Conservation (phyloP, 2,888 invertebrate genomes). For the Automeris io region DNA sequence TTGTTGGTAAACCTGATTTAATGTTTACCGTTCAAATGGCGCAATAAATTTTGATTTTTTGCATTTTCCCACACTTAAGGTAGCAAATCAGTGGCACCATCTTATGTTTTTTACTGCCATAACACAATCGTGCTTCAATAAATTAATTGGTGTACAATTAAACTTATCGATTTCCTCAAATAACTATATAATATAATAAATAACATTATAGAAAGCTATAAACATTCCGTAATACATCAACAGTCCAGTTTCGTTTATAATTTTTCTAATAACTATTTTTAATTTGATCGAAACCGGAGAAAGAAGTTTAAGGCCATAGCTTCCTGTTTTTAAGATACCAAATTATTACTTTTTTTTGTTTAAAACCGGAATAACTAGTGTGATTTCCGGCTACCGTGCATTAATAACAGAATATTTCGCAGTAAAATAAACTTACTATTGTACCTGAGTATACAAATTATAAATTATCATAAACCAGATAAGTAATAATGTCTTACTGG, state of each 20-base stretch:
- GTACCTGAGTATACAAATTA: slow-evolving; percentile 26
- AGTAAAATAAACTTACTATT: slow-evolving; percentile 48
- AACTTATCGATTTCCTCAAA: background rate
- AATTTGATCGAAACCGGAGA: slow-evolving; percentile 26
- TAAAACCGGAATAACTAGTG: slow-evolving; percentile 44
- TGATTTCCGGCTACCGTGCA: slow-evolving; percentile 38
- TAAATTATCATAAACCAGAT: slow-evolving; percentile 65
- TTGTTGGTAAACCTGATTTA: background rate
- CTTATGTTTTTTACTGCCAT: background rate
- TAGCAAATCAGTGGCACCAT: too few species aligned
- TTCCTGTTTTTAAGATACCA: slow-evolving; percentile 42
- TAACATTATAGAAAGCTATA: slow-evolving; percentile 3
- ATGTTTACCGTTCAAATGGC: background rate
- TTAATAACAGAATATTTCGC: slow-evolving; percentile 29
- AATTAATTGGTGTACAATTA: slow-evolving; percentile 6
- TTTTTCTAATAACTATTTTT: slow-evolving; percentile 13
- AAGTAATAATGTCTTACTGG: slow-evolving; percentile 68
- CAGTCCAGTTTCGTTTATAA: background rate
- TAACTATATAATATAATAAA: background rate
- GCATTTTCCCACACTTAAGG: too few species aligned
- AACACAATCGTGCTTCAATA: background rate
- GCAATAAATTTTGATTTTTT: background rate
- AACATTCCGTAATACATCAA: slow-evolving; percentile 5
- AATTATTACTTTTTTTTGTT: slow-evolving; percentile 28
- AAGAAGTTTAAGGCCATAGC: slow-evolving; percentile 35